phyloP scores from a whole-genome alignment of 2,797 vertebrate species.

The Anguilla marmorata region DNA sequence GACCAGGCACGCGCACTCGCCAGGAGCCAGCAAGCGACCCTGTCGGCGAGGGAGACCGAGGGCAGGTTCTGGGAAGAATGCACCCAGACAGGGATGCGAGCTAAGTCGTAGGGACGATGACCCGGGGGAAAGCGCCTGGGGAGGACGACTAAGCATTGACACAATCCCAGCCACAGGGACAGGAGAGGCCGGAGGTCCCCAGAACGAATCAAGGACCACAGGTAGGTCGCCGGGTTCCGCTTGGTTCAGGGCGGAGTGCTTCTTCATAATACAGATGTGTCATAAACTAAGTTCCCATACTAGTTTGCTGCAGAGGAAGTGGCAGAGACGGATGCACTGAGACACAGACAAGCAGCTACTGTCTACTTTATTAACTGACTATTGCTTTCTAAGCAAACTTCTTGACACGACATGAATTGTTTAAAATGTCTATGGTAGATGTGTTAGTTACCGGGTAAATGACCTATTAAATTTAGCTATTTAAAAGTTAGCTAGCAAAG shows the following conservation, averaged over 20 bases:
- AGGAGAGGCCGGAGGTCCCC: constrained; percentile 40
- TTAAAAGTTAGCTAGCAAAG: not conserved
- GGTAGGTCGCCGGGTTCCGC: constrained; percentile 56
- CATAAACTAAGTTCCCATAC: not conserved
- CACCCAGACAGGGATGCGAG: constrained; percentile 14
- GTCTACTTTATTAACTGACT: not conserved
- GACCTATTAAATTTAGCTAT: not conserved
- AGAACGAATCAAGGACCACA: constrained; percentile 59
- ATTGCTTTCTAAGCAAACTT: not conserved
- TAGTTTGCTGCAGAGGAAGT: not conserved
- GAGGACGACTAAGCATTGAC: constrained; percentile 30
- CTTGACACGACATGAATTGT: no score
- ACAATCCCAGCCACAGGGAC: not conserved
- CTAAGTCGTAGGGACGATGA: not conserved
- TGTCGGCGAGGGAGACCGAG: constrained; percentile 52
- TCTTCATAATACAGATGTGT: not conserved
- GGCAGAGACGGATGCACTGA: not conserved
- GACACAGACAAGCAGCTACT: not conserved
- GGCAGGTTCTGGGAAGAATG: constrained; percentile 32
- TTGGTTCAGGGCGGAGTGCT: not conserved
- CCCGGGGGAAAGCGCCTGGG: constrained; percentile 26
- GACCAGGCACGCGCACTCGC: constrained; percentile 42
- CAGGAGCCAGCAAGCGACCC: constrained; percentile 37
- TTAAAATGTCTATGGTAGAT: not conserved
- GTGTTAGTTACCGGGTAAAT: not conserved